These are phyloP conservation scores for Nibea coibor DNA, from an alignment of 2,113 vertebrate genomes.

Conservation along the genomic window DNA sequence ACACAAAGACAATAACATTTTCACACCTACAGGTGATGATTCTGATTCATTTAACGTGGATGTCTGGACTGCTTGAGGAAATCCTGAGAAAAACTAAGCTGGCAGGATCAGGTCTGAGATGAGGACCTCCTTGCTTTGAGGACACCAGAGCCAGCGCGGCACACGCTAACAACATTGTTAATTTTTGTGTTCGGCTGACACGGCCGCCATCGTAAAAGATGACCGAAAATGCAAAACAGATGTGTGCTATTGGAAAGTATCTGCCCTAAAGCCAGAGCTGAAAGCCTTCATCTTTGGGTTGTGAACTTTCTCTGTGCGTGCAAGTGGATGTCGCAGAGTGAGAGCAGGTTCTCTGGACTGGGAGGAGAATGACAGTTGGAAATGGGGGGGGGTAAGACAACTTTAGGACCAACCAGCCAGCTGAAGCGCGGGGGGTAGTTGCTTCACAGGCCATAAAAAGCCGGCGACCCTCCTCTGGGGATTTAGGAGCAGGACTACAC, in stretches of 20 bases:
- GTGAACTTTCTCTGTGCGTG: constrained; percentile 29
- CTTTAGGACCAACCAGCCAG: constrained; percentile 11
- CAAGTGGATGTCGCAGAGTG: constrained; percentile 17
- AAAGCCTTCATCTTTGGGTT: constrained; percentile 7
- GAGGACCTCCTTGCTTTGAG: neutral
- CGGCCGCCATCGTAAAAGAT: neutral
- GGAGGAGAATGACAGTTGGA: constrained; percentile 41
- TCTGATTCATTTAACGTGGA: neutral
- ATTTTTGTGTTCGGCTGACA: neutral
- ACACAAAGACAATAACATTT: neutral
- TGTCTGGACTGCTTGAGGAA: neutral
- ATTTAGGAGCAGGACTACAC: constrained; percentile 51
- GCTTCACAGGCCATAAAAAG: constrained; percentile 69
- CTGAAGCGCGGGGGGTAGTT: constrained; percentile 38
- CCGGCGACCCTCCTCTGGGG: constrained; percentile 53
- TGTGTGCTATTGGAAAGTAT: neutral
- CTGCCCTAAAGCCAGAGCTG: neutral
- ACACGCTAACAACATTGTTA: neutral
- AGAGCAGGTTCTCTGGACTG: constrained; percentile 12
- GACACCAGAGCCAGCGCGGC: neutral
- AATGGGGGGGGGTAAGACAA: constrained; percentile 14
- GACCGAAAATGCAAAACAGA: neutral
- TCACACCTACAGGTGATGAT: neutral
- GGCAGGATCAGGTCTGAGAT: neutral
- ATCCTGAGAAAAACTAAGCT: neutral